These are phyloP conservation scores for Scolopax rusticola DNA, from an alignment of 2,797 vertebrate genomes.

Conservation along the genomic window DNA sequence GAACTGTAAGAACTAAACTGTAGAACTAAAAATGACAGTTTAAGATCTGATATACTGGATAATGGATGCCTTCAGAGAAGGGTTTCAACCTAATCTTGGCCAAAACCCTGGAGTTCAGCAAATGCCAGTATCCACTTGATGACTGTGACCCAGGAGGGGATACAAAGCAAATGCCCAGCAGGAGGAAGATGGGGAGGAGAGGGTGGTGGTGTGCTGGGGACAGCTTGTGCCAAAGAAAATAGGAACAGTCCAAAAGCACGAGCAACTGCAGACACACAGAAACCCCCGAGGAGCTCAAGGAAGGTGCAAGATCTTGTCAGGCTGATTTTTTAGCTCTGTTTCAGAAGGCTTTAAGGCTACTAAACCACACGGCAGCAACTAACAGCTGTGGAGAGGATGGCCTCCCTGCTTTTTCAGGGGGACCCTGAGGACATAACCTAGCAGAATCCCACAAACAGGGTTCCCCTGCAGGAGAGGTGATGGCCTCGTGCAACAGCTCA, in stretches of 20 bases:
- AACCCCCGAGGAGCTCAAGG: neutral
- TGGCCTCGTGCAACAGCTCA: neutral
- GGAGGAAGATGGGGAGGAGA: neutral
- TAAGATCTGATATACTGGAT: neutral
- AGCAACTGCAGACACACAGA: accelerated
- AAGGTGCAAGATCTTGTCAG: neutral
- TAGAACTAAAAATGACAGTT: neutral
- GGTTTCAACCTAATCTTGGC: neutral
- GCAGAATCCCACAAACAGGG: neutral
- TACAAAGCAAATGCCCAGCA: neutral
- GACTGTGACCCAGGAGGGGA: neutral
- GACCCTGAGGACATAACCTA: neutral
- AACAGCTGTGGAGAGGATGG: neutral
- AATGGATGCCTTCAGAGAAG: neutral
- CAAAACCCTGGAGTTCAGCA: neutral
- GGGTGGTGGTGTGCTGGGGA: neutral
- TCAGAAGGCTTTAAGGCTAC: neutral
- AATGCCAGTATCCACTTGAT: neutral
- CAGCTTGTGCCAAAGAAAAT: neutral
- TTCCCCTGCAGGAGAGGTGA: neutral
- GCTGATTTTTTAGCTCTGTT: neutral
- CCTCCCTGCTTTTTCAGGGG: neutral
- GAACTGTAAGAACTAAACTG: neutral
- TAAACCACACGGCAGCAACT: neutral
- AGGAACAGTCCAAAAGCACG: neutral